Percentiles rank a stretch among this genome's conserved stretches.
phyloP scores from a whole-genome alignment of 2,797 vertebrate genomes.

The Pangasius djambal region DNA sequence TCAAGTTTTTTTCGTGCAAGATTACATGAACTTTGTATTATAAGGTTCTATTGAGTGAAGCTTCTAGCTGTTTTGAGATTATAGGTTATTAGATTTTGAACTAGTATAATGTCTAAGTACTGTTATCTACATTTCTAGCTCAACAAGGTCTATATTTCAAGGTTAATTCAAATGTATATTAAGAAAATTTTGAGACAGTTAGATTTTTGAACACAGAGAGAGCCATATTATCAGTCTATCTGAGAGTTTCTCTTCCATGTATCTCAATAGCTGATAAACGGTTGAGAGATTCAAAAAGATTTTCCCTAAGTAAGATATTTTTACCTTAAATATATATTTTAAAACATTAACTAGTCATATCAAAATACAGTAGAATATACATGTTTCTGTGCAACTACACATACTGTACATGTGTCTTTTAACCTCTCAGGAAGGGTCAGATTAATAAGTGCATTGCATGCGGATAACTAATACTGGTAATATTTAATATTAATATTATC shows the following conservation, averaged over 20 bases:
- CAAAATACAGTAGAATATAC: neutral
- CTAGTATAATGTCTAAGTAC: neutral
- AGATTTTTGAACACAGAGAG: neutral
- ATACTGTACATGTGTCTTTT: neutral
- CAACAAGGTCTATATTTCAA: neutral
- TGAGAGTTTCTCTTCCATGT: neutral
- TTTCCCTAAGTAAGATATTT: neutral
- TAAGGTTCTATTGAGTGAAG: neutral
- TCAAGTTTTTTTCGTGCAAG: neutral
- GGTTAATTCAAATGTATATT: neutral
- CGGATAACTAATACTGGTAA: neutral
- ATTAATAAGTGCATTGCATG: neutral
- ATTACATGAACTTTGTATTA: neutral
- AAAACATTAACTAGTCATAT: neutral
- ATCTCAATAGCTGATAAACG: neutral
- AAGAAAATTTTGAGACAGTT: neutral
- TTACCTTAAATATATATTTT: neutral
- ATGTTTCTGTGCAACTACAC: neutral
- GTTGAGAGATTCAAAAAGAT: neutral
- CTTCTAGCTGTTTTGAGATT: neutral
- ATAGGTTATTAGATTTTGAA: neutral
- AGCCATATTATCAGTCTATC: neutral
- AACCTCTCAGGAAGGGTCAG: neutral
- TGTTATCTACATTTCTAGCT: neutral
- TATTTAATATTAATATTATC: neutral